Conservation (phyloP, 2,797 vertebrate species). For the Pseudopleuronectes americanus region DNA sequence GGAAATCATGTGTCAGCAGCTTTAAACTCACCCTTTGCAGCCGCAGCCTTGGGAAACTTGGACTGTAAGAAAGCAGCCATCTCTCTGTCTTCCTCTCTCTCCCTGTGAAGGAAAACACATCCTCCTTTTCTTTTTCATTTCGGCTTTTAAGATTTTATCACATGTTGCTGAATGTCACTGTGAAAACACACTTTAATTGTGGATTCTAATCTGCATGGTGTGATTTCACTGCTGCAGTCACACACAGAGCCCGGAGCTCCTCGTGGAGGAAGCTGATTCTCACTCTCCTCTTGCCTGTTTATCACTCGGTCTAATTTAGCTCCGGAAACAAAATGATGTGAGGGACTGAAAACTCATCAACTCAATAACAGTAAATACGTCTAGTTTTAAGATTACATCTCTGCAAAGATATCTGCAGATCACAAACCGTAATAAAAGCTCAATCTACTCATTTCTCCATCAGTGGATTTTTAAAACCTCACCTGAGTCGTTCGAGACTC, state of each 20-base stretch:
- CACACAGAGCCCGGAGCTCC: no score
- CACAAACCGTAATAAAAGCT: no score
- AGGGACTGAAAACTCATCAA: neutral
- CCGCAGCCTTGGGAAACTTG: constrained; percentile 83
- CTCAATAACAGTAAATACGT: neutral
- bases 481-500: constrained; percentile 94
- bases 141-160: neutral
- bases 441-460: no score
- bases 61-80: constrained; percentile 90
- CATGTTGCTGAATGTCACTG: no score
- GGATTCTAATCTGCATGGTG: no score
- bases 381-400: no score
- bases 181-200: no score
- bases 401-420: no score
- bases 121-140: neutral
- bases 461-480: constrained; percentile 11
- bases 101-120: constrained; percentile 76
- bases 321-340: constrained; percentile 3
- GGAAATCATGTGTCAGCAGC: no score
- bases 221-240: no score
- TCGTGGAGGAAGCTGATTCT: neutral
- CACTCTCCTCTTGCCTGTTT: constrained; percentile 1
- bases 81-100: constrained; percentile 91
- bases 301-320: constrained; percentile 19
- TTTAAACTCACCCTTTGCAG: constrained; percentile 73